Evolutionary conservation across 1,140 invertebrate species (phyloP), one percentile per base, ranked within the genome.

Genomic region (Arctopsyche grandis): DNA sequence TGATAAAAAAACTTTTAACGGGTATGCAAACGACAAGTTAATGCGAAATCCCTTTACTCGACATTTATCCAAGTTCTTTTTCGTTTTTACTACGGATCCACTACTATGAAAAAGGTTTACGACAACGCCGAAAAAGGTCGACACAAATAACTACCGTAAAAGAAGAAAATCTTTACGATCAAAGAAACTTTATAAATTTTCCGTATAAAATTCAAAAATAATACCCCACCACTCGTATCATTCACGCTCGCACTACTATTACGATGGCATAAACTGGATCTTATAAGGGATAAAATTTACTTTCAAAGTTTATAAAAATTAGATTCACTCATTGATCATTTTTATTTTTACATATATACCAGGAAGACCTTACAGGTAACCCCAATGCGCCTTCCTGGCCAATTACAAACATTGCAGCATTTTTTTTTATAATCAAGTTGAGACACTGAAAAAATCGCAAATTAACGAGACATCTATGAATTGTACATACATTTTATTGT

Each of bases 1-100:
- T 66, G 63, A 66, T 66, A 66, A 66, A 66, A 66, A 66, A 66
- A 66, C 63, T 66, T 66, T 66, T 66, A 66, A 66, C 63, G 63
- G 63, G 63, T 66, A 66, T 66, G 63, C 63, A 66, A 66, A 66
- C 63, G 63, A 66, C 63, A 66, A 66, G 63, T 66, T 66, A 66
- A 66, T 66, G 63, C 22, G 63, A 66, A 66, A 66, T 66, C 63
- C 63, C 24, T 66, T 66, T 66, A 66, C 63, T 66, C 63, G 63
- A 66, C 63, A 66, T 66, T 66, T 66, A 66, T 66, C 63, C 63
- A 22, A 66, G 22, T 66, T 66, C 63, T 66, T 66, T 66, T 66
- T 66, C 63, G 63, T 66, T 66, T 66, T 52, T 29, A 66, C 19
- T 66, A 66, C 63, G 24, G 24, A 66, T 66, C 63, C 63, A 12